Percentiles rank a stretch among this genome's conserved stretches.
phyloP scores from a whole-genome alignment of 2,888 invertebrate genomes.

The Aleiodes alternator region DNA sequence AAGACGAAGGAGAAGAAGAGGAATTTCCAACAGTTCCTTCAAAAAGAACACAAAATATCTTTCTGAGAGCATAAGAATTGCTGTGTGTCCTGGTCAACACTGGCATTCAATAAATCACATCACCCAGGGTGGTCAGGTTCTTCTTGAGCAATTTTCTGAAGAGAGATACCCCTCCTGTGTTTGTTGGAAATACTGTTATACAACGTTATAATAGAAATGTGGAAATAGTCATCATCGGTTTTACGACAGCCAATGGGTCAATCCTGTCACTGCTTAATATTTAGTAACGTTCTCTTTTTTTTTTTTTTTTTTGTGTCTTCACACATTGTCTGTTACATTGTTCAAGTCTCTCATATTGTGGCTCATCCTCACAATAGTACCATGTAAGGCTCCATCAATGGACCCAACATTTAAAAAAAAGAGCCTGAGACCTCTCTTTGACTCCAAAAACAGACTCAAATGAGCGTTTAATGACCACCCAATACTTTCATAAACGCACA shows the following conservation, averaged over 20 bases:
- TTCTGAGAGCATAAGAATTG: conserved; percentile 5
- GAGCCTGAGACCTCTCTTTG: neutral
- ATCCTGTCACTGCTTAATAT: conserved; percentile 44
- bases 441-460: neutral
- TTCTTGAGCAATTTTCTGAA: conserved; percentile 16
- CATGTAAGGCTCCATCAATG: conserved; percentile 16
- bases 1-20: too few species aligned
- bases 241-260: conserved; percentile 23
- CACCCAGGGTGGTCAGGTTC: conserved; percentile 68
- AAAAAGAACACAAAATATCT: conserved; percentile 20
- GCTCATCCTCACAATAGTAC: conserved; percentile 9
- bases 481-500: neutral
- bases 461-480: conserved; percentile 28
- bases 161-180: conserved; percentile 18
- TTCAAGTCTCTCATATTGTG: neutral
- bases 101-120: conserved; percentile 66
- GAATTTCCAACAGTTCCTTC: conserved; percentile 19
- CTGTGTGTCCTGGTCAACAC: conserved; percentile 33
- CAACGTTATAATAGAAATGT: conserved; percentile 23
- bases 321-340: neutral
- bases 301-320: conserved; percentile 26
- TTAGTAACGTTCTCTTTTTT: conserved; percentile 40
- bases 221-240: conserved; percentile 53
- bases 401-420: neutral
- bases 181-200: conserved; percentile 25